These are phyloP conservation scores for Lasioglossum calceatum DNA, from an alignment of 2,888 invertebrate genomes.

Conservation along the genomic window DNA sequence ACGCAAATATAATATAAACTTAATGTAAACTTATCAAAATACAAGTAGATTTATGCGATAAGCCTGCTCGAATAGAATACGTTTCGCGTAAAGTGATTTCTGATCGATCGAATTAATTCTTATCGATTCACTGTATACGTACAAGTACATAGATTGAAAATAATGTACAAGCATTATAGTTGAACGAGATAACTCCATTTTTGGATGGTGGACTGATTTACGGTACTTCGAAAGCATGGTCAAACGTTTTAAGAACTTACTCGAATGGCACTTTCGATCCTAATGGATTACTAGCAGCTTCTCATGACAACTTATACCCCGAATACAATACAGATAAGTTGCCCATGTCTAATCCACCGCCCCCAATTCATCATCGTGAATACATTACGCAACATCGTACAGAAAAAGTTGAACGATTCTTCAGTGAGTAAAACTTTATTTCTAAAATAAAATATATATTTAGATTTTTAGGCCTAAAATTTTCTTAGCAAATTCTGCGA, in stretches of 20 bases:
- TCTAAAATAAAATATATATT: conserved; percentile 8
- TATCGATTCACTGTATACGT: neutral
- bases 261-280: conserved; percentile 84
- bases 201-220: conserved; percentile 88
- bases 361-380: conserved; percentile 84
- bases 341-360: conserved; percentile 87
- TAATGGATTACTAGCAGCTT: conserved; percentile 81
- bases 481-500: conserved; percentile 70
- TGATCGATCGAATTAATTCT: neutral
- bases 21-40: neutral
- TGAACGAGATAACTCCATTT: conserved; percentile 87
- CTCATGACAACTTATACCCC: conserved; percentile 85
- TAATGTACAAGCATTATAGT: conserved; percentile 77
- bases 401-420: conserved; percentile 85
- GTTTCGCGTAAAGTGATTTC: neutral
- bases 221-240: conserved; percentile 87
- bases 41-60: neutral
- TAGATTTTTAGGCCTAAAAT: conserved; percentile 66
- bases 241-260: conserved; percentile 85
- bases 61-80: neutral
- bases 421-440: conserved; percentile 84
- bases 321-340: conserved; percentile 85
- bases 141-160: neutral
- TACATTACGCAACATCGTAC: conserved; percentile 83
- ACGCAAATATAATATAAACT: neutral